phyloP scores from a whole-genome alignment of 2,888 invertebrate genomes.

The Agonum fuliginosum region DNA sequence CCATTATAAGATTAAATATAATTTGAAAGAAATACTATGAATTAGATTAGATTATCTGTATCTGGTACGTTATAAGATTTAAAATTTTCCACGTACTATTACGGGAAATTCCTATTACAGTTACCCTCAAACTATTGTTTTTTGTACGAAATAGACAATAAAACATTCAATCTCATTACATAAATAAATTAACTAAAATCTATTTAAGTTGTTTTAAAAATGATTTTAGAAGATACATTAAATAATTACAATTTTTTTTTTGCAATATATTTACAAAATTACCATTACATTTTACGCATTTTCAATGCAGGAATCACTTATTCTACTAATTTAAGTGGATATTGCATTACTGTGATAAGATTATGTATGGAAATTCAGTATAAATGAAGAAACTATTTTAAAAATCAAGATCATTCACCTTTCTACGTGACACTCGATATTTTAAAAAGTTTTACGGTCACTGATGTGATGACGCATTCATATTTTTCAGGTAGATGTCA shows the following conservation, averaged over 20 bases:
- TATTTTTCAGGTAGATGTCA: slow-evolving; percentile 59
- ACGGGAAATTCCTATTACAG: slow-evolving; percentile 42
- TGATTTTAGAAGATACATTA: too few species aligned
- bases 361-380: not conserved
- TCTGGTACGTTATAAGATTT: slow-evolving; percentile 15
- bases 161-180: too few species aligned
- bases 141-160: too few species aligned
- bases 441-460: slow-evolving; percentile 38
- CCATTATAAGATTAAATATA: too few species aligned
- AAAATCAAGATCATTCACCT: slow-evolving; percentile 49
- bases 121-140: slow-evolving; percentile 6
- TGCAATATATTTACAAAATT: too few species aligned
- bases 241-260: too few species aligned
- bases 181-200: not conserved
- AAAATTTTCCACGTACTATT: slow-evolving; percentile 35
- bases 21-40: not conserved
- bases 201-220: not conserved
- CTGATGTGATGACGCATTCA: slow-evolving; percentile 55
- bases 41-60: slow-evolving; percentile 33
- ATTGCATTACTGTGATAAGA: too few species aligned
- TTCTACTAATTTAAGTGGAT: too few species aligned
- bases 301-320: too few species aligned
- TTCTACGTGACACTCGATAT: slow-evolving; percentile 3
- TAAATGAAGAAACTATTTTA: slow-evolving; percentile 21
- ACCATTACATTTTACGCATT: too few species aligned